phyloP scores from a whole-genome alignment of 2,797 vertebrate species.

The Macroramphosus scolopax region DNA sequence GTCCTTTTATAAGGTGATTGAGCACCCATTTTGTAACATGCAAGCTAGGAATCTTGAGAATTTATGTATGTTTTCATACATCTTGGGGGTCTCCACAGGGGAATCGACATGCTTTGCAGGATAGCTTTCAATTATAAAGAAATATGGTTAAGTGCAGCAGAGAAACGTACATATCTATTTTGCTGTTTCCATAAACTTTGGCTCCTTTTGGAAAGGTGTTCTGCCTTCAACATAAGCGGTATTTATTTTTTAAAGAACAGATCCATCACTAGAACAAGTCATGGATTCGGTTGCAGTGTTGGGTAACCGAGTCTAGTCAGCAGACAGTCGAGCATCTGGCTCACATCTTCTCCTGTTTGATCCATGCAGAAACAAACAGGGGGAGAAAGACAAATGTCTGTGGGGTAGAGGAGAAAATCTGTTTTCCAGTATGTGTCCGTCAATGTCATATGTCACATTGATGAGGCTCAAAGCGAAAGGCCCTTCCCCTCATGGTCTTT shows the following conservation, averaged over 20 bases:
- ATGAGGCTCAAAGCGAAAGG: conserved; percentile 56
- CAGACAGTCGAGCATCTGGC: conserved; percentile 66
- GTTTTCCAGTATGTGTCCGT: conserved; percentile 64
- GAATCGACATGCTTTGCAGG: background rate
- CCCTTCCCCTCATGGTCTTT: conserved; percentile 30
- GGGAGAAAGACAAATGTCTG: conserved; percentile 63
- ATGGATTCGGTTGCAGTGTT: conserved; percentile 40
- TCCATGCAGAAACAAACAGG: conserved; percentile 63
- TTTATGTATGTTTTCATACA: too few species aligned
- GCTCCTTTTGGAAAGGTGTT: conserved; percentile 8
- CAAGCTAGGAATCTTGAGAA: conserved; percentile 30
- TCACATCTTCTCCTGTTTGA: conserved; percentile 67
- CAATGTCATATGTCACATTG: conserved; percentile 65
- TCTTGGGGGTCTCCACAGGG: background rate
- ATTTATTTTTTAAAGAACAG: conserved; percentile 37
- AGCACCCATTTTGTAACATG: conserved; percentile 66
- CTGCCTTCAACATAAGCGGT: conserved; percentile 22
- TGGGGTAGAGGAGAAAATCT: conserved; percentile 51
- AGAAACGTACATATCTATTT: too few species aligned
- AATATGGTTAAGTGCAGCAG: background rate
- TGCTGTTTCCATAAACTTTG: too few species aligned
- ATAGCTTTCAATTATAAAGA: background rate
- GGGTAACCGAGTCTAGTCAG: conserved; percentile 53
- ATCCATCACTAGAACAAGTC: conserved; percentile 17
- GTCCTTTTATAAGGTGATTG: conserved; percentile 34